Evolutionary conservation across 2,888 invertebrate species (phyloP).

Genomic region (Abscondita cerata): DNA sequence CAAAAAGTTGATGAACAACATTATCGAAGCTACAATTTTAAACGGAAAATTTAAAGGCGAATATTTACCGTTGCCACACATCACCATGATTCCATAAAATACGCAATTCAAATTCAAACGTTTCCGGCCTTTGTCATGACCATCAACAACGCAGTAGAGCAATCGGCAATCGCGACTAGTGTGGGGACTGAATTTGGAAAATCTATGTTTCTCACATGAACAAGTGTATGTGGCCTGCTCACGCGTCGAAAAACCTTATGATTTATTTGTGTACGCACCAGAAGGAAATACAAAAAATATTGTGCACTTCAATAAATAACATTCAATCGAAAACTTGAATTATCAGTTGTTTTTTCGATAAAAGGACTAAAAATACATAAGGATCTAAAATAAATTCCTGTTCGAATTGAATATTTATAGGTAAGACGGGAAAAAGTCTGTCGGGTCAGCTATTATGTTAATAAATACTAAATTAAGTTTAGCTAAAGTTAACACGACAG

Average conservation of each 20-base stretch:
- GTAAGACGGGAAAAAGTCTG: no score
- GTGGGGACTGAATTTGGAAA: conserved; percentile 40
- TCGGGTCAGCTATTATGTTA: no score
- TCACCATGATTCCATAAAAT: conserved; percentile 33
- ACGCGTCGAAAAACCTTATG: conserved; percentile 28
- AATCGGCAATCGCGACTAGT: conserved; percentile 34
- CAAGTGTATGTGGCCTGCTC: conserved; percentile 45
- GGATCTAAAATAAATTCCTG: no score
- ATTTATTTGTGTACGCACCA: conserved; percentile 25
- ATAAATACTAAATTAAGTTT: no score
- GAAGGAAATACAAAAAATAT: conserved; percentile 31
- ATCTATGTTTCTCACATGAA: conserved; percentile 41
- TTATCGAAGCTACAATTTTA: no score
- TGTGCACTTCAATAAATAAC: no score
- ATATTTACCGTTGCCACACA: conserved; percentile 37
- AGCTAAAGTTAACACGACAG: no score
- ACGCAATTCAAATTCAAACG: conserved; percentile 30
- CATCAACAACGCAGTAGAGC: conserved; percentile 48
- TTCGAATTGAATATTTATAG: no score
- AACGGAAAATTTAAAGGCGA: conserved; percentile 6
- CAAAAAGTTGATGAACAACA: conserved; percentile 14
- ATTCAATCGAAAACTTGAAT: no score
- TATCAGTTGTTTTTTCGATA: no score
- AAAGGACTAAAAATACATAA: no score
- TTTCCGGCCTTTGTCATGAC: conserved; percentile 42